phyloP scores from a whole-genome alignment of 2,888 invertebrate genomes.

The Spisula solida region DNA sequence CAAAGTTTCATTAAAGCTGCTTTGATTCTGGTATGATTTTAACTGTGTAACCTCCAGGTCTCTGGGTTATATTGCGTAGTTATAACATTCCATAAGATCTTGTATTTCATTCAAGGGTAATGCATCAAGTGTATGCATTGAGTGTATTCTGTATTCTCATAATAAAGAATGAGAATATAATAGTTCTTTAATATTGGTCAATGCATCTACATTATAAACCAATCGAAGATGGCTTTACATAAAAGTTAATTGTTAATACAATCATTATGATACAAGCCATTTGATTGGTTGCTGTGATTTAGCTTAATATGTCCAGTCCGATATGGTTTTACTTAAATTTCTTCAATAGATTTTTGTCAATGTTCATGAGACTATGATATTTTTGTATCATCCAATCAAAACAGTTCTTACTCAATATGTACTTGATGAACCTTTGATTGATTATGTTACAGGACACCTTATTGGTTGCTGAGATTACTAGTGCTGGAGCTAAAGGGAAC shows the following conservation, averaged over 20 bases:
- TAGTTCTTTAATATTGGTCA: background rate
- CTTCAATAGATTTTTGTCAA: background rate
- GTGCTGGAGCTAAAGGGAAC: slow-evolving; percentile 77
- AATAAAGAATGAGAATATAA: too few relatives aligned
- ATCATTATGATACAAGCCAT: background rate
- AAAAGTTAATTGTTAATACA: background rate
- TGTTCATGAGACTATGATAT: background rate
- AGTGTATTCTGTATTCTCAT: too few relatives aligned
- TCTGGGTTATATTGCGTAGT: too few relatives aligned
- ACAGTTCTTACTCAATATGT: background rate
- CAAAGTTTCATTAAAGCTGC: too few relatives aligned
- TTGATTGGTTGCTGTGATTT: slow-evolving; percentile 1
- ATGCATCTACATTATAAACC: background rate
- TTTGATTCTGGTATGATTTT: too few relatives aligned
- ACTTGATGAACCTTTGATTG: background rate
- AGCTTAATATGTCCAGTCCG: background rate
- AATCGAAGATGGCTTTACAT: background rate
- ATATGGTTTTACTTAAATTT: background rate
- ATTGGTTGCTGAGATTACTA: slow-evolving; percentile 86
- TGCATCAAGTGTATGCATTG: too few relatives aligned
- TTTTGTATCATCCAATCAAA: slow-evolving; percentile 2
- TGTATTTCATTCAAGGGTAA: too few relatives aligned
- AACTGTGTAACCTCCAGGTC: too few relatives aligned
- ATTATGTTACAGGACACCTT: slow-evolving; percentile 86
- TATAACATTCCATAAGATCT: too few relatives aligned